A percentile compares a stretch with the other conserved stretches of the same genome.
Evolutionary conservation across 2,888 invertebrate genomes (phyloP).

Genomic region (Glaucopsyche alexis): DNA sequence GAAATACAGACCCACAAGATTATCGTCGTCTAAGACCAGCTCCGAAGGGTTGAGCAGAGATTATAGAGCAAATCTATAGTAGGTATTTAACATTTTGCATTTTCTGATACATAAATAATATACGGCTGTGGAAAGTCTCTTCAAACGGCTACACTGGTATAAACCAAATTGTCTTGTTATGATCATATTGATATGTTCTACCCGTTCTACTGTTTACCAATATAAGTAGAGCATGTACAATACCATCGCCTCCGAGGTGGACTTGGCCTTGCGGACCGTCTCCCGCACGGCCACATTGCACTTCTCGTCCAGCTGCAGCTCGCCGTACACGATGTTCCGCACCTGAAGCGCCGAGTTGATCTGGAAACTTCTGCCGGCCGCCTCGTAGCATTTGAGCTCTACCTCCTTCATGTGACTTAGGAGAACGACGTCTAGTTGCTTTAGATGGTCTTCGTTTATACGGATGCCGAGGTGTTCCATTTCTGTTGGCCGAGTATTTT

Average conservation of each 20-base stretch:
- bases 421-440: conserved; percentile 57
- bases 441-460: conserved; percentile 56
- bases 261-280: conserved; percentile 60
- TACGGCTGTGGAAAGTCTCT: too few species aligned
- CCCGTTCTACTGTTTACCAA: too few species aligned
- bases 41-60: too few species aligned
- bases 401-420: conserved; percentile 50
- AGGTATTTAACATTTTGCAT: too few species aligned
- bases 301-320: conserved; percentile 63
- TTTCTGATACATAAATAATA: too few species aligned
- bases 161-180: too few species aligned
- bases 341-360: conserved; percentile 67
- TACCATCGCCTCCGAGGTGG: conserved; percentile 72
- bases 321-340: conserved; percentile 65
- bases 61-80: too few species aligned
- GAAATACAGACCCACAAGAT: too few species aligned
- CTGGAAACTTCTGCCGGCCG: conserved; percentile 64
- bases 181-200: too few species aligned
- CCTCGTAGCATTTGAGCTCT: conserved; percentile 59
- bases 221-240: conserved; percentile 19
- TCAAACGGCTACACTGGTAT: too few species aligned
- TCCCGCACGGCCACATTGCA: conserved; percentile 59
- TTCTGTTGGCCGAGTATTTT: conserved; percentile 44
- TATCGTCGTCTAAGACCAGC: too few species aligned
- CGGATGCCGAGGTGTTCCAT: conserved; percentile 66